phyloP scores from a whole-genome alignment of 2,888 invertebrate species.

The Cartodere bifasciata region DNA sequence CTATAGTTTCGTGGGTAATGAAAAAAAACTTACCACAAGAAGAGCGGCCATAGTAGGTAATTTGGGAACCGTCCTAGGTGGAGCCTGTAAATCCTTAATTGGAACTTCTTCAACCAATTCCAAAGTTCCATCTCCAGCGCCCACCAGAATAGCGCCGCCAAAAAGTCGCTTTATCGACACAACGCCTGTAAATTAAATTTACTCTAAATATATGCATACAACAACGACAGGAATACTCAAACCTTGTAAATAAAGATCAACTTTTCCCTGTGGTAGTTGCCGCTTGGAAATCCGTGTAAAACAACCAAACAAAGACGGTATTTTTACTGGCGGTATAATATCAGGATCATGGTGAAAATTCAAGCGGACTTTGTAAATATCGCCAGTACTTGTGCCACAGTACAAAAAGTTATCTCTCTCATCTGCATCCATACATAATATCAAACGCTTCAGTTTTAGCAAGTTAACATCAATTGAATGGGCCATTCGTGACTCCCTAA shows the following conservation, averaged over 20 bases:
- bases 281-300: conserved; percentile 24
- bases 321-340: conserved; percentile 37
- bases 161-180: conserved; percentile 49
- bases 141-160: conserved; percentile 55
- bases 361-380: conserved; percentile 48
- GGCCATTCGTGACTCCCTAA: conserved; percentile 51
- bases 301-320: conserved; percentile 45
- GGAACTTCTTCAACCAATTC: conserved; percentile 47
- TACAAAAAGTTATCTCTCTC: conserved; percentile 60
- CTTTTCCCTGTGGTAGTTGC: conserved; percentile 40
- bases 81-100: conserved; percentile 6
- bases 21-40: conserved; percentile 32
- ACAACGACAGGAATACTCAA: conserved; percentile 5
- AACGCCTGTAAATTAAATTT: conserved; percentile 38
- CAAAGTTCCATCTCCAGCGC: conserved; percentile 74
- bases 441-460: conserved; percentile 64
- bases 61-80: conserved; percentile 12
- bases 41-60: conserved; percentile 35
- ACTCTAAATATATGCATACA: background rate
- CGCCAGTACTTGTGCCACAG: conserved; percentile 78
- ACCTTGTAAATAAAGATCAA: conserved; percentile 48
- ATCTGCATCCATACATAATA: conserved; percentile 61
- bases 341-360: conserved; percentile 47
- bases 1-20: too few species aligned
- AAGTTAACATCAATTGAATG: conserved; percentile 51